Evolutionary conservation across 2,888 invertebrate genomes (phyloP).

Genomic region (Pyrgus malvae): DNA sequence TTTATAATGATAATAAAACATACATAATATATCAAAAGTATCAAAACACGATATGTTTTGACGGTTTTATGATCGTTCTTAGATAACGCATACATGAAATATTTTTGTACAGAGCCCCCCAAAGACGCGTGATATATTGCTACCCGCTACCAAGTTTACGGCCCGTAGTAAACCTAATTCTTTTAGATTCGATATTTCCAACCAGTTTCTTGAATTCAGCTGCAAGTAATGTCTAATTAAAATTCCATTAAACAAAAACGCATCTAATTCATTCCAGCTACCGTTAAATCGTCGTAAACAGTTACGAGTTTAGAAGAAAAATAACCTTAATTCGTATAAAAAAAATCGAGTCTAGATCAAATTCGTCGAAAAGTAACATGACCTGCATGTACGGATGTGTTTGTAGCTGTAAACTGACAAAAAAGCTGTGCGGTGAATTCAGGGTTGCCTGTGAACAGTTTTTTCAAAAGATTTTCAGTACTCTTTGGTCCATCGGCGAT

Average conservation of each 20-base stretch:
- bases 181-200: conserved; percentile 1
- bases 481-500: too few relatives aligned
- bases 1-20: conserved; percentile 31
- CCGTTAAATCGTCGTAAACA: not conserved
- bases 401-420: conserved; percentile 58
- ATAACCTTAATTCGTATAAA: not conserved
- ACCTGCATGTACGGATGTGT: conserved; percentile 13
- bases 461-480: too few relatives aligned
- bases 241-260: conserved; percentile 7
- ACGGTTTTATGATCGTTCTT: conserved; percentile 9
- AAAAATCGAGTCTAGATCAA: conserved; percentile 26
- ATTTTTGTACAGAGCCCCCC: conserved; percentile 18
- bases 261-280: not conserved
- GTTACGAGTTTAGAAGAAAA: not conserved
- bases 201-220: conserved; percentile 7
- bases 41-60: conserved; percentile 5
- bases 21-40: not conserved
- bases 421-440: too few relatives aligned
- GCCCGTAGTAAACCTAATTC: conserved; percentile 16
- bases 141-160: conserved; percentile 1
- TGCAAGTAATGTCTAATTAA: conserved; percentile 4
- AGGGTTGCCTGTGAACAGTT: too few relatives aligned
- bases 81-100: conserved; percentile 31
- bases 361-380: conserved; percentile 1
- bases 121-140: conserved; percentile 11